Percentiles rank a stretch among this genome's conserved stretches.
These are phyloP conservation scores for Lasioglossum lativentre DNA, from an alignment of 2,888 invertebrate genomes.

Conservation along the genomic window DNA sequence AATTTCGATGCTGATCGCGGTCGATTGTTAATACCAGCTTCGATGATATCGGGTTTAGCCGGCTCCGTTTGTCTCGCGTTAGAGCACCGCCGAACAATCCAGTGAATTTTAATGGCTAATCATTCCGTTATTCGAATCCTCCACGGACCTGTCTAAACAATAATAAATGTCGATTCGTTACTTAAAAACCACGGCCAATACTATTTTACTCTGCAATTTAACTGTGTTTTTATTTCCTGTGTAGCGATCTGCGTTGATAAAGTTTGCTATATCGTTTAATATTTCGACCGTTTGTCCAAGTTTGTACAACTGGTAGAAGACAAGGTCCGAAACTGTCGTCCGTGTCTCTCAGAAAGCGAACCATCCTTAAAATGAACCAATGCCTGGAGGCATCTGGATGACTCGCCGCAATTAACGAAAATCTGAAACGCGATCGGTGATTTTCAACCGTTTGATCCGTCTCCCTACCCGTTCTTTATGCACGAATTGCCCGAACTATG, in stretches of 20 bases:
- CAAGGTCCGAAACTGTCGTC: neutral
- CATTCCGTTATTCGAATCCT: neutral
- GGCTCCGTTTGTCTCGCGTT: slow-evolving; percentile 7
- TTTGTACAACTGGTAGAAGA: neutral
- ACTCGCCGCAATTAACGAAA: neutral
- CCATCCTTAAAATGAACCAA: neutral
- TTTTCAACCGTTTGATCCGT: slow-evolving; percentile 35
- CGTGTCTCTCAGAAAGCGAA: neutral
- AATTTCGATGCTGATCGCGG: slow-evolving; percentile 42
- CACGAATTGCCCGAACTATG: slow-evolving; percentile 15
- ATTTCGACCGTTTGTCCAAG: neutral
- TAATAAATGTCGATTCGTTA: neutral
- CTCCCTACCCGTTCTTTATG: neutral
- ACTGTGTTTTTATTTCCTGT: no score
- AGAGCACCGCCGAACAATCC: neutral
- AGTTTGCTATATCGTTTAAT: neutral
- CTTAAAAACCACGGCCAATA: neutral
- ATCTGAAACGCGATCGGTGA: slow-evolving; percentile 14
- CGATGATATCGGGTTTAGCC: slow-evolving; percentile 11
- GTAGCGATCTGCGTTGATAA: no score
- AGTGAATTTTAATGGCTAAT: neutral
- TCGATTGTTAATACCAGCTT: slow-evolving; percentile 41
- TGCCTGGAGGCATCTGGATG: neutral
- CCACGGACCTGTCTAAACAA: neutral
- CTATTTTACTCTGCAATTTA: neutral